phyloP scores from a whole-genome alignment of 2,113 vertebrate species.

The Lamprotornis superbus region DNA sequence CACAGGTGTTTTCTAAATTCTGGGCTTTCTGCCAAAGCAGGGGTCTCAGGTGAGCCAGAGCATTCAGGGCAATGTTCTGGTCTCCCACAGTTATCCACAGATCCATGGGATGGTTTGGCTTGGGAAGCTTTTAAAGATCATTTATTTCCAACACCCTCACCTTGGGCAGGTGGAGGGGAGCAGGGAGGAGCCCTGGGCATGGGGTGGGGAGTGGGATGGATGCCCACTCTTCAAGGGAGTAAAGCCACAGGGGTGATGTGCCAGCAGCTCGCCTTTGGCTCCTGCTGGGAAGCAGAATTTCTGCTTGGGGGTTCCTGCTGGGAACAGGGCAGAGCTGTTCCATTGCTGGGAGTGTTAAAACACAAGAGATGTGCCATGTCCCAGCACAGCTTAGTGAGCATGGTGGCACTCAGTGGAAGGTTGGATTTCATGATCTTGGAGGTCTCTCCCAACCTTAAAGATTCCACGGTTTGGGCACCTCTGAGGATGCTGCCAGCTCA shows the following conservation, averaged over 20 bases:
- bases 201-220: not conserved
- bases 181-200: not conserved
- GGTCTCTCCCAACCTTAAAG: not conserved
- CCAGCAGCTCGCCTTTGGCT: not conserved
- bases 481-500: not conserved
- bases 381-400: rapidly evolving
- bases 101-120: not conserved
- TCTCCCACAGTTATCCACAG: too few relatives aligned
- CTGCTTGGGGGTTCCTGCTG: not conserved
- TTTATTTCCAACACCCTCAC: not conserved
- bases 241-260: rapidly evolving
- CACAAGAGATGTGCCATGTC: rapidly evolving
- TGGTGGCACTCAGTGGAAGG: not conserved
- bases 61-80: too few relatives aligned
- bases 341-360: not conserved
- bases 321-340: not conserved
- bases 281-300: rapidly evolving
- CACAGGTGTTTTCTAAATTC: too few relatives aligned
- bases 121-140: not conserved
- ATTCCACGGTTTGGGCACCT: not conserved
- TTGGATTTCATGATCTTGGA: not conserved
- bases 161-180: not conserved
- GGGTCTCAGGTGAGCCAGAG: too few relatives aligned
- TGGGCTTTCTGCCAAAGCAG: too few relatives aligned
- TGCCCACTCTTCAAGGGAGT: not conserved